Percentiles rank a stretch among this genome's conserved stretches.
These are phyloP conservation scores for Eupithecia subfuscata DNA, from an alignment of 2,888 invertebrate genomes.

Conservation along the genomic window DNA sequence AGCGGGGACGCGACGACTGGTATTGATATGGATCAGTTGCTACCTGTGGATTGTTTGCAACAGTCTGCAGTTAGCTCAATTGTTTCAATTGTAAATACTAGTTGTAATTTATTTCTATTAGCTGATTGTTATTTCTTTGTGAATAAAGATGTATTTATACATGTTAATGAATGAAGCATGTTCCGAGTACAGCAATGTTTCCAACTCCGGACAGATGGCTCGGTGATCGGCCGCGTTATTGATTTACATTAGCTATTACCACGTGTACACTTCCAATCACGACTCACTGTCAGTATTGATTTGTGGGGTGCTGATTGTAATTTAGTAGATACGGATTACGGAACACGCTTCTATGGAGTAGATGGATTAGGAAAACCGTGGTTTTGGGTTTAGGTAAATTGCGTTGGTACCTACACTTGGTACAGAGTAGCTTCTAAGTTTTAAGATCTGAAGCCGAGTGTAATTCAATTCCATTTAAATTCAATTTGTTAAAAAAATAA, in stretches of 20 bases:
- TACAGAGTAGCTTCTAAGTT: not conserved
- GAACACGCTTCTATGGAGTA: conserved; percentile 1
- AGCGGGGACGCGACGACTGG: too few species aligned
- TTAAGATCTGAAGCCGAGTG: not conserved
- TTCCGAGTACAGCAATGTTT: not conserved
- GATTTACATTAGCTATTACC: not conserved
- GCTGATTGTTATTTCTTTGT: too few species aligned
- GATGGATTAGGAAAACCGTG: not conserved
- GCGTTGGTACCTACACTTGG: not conserved
- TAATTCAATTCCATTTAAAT: not conserved
- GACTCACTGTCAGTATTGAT: not conserved
- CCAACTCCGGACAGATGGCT: not conserved
- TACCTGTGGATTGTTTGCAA: too few species aligned
- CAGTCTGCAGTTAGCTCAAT: too few species aligned
- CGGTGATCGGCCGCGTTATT: not conserved
- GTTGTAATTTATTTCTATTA: too few species aligned
- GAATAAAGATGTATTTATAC: too few species aligned
- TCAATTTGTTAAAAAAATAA: too few species aligned
- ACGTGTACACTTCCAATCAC: not conserved
- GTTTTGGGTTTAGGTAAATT: not conserved
- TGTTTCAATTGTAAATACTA: too few species aligned
- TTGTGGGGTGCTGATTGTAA: conserved; percentile 1
- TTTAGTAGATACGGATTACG: not conserved
- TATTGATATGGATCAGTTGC: too few species aligned
- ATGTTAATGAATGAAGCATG: too few species aligned